These are phyloP conservation scores for Neosilurus mollespiculum DNA, from an alignment of 2,797 vertebrate species.

Conservation along the genomic window DNA sequence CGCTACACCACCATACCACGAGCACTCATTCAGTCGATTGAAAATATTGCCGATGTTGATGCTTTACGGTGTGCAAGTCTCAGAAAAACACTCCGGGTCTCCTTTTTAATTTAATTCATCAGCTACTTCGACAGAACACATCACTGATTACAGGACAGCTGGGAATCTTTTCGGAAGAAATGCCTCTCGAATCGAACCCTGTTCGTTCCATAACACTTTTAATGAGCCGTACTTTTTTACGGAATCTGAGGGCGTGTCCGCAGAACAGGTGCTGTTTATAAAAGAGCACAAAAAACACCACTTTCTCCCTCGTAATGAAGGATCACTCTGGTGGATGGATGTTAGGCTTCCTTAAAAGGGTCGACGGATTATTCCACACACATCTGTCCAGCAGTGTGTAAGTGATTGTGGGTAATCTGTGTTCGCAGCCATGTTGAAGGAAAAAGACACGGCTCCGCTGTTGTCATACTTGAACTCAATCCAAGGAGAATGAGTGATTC, in stretches of 20 bases:
- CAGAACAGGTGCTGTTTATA: slow-evolving; percentile 24
- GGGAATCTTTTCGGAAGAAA: background rate
- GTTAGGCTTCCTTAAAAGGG: slow-evolving; percentile 7
- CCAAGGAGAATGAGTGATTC: background rate
- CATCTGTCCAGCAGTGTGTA: background rate
- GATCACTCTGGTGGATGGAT: slow-evolving; percentile 6
- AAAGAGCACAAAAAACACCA: background rate
- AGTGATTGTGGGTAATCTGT: slow-evolving; percentile 20
- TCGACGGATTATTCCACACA: slow-evolving; percentile 10
- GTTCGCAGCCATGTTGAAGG: background rate
- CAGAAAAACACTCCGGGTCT: too few relatives aligned
- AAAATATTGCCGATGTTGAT: too few relatives aligned
- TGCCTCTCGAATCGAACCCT: background rate
- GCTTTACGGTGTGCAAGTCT: too few relatives aligned
- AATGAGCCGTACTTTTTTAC: slow-evolving; percentile 21
- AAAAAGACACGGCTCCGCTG: background rate
- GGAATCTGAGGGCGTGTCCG: background rate
- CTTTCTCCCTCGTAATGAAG: background rate
- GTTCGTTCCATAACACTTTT: slow-evolving; percentile 3
- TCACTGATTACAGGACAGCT: background rate
- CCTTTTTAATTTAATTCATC: too few relatives aligned
- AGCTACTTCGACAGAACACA: background rate
- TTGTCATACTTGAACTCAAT: background rate
- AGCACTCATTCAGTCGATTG: too few relatives aligned
- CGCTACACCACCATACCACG: too few relatives aligned